These are phyloP conservation scores for Actinia tenebrosa DNA, from an alignment of 64 coral and sea anemone species.

Conservation along the genomic window DNA sequence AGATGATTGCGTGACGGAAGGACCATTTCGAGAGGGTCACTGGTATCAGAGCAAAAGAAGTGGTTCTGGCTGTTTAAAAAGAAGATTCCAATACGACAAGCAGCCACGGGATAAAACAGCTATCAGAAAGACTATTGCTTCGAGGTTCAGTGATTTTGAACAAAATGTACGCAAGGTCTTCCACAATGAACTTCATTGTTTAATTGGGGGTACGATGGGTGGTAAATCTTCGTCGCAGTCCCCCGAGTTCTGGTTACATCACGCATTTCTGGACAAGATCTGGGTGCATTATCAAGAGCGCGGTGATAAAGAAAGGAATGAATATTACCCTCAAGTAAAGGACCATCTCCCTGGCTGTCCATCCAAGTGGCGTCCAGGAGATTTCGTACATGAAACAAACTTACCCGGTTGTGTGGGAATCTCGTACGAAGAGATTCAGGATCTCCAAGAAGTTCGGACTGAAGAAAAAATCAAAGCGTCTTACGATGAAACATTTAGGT, in stretches of 20 bases:
- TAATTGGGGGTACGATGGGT: conserved; percentile 49
- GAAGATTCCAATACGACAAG: conserved; percentile 46
- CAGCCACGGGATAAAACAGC: conserved; percentile 15
- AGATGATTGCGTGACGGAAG: conserved; percentile 49
- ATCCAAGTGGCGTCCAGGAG: conserved; percentile 31
- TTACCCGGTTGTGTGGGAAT: conserved; percentile 41
- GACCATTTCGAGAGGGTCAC: conserved; percentile 30
- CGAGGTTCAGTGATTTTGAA: conserved; percentile 45
- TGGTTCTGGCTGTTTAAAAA: conserved; percentile 54
- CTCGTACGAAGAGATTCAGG: conserved; percentile 23
- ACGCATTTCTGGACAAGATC: conserved; percentile 70
- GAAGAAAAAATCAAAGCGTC: not conserved
- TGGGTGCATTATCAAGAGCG: conserved; percentile 63
- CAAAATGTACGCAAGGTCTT: conserved; percentile 49
- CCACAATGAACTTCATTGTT: conserved; percentile 61
- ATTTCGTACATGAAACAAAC: conserved; percentile 38
- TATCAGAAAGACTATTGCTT: conserved; percentile 20
- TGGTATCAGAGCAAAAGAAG: conserved; percentile 36
- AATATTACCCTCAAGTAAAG: conserved; percentile 23
- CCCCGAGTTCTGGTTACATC: conserved; percentile 69
- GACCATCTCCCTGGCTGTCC: conserved; percentile 25
- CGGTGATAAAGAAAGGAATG: not conserved
- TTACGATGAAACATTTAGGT: not conserved
- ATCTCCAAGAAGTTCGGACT: not conserved
- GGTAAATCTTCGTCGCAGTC: conserved; percentile 34